Conservation (phyloP, 2,888 invertebrate species). For the Drosophila sordidula region DNA sequence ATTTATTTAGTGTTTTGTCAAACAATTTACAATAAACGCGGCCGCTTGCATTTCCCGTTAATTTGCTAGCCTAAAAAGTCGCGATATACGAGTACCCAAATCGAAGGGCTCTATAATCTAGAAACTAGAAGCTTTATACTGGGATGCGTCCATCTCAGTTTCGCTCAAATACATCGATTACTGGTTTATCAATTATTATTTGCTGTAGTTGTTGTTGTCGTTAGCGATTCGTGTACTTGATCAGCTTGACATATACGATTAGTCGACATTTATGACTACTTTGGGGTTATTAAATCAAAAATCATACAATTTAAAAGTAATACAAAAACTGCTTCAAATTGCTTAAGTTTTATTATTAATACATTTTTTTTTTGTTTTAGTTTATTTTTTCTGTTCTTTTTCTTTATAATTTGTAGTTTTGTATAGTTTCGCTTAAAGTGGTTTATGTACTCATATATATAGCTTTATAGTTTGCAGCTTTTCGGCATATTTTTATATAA, state of each 20-base stretch:
- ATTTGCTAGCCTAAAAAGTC: slow-evolving; percentile 26
- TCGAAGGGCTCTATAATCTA: slow-evolving; percentile 10
- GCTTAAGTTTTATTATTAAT: slow-evolving; percentile 23
- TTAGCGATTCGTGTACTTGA: slow-evolving; percentile 19
- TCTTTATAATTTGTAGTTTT: neutral
- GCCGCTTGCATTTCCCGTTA: slow-evolving; percentile 33
- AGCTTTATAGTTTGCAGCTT: slow-evolving; percentile 6
- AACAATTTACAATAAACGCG: slow-evolving; percentile 71
- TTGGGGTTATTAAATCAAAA: slow-evolving; percentile 24
- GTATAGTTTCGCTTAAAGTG: slow-evolving; percentile 17
- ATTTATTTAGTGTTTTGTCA: slow-evolving; percentile 49
- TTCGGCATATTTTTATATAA: slow-evolving; percentile 9
- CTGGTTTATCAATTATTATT: slow-evolving; percentile 28
- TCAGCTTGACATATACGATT: slow-evolving; percentile 19
- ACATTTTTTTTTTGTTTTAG: neutral
- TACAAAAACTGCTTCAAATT: slow-evolving; percentile 35
- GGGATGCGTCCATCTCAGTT: neutral
- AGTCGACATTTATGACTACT: slow-evolving; percentile 25
- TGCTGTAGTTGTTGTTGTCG: slow-evolving; percentile 5
- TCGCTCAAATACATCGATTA: slow-evolving; percentile 13
- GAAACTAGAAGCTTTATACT: slow-evolving; percentile 12
- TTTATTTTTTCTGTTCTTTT: neutral
- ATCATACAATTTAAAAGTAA: slow-evolving; percentile 27
- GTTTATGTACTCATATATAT: slow-evolving; percentile 7
- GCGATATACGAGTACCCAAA: slow-evolving; percentile 21